Evolutionary conservation across 2,797 vertebrate species (phyloP), one percentile per base, ranked within the genome.

Genomic region (Staurois parvus): DNA sequence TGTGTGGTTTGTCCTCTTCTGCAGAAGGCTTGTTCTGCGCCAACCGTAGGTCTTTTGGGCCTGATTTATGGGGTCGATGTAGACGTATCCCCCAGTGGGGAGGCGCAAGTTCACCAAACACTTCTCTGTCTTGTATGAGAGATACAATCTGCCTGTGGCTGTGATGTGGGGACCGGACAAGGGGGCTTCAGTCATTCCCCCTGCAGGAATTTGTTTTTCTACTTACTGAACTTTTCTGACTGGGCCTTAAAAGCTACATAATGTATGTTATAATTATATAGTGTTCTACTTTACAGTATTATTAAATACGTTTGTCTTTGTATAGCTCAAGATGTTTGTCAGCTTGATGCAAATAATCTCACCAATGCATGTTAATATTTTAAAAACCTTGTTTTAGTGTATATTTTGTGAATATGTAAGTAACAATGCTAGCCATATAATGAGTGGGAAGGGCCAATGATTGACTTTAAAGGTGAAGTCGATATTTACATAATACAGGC

Each of bases 31-130:
- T 85, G 73, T 72, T 67, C 52, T 78, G 30, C 66, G 85, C 85
- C 85, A 83, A 78, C 74, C 74, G 52, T 75, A 82, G 73, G 76
- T 80, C 52, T 59, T 80, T 66, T 67, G n/a, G 37, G 17, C n/a
- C 78, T 83, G 85, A 86, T 86, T 86, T 86, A 86, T 78, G 75
- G 85, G 68, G 48, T 42, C 77, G 79, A 86, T 83, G 28, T 77
- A 86, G 85, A 78, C 68, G 3, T 73, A 64, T 76, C 75, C 67
- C 79, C 79, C 66, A 32, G 85, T 62, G 80, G 79, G 64, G 29
- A 68, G 74, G 30, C 24, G 78, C 13, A 64, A 85, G 72, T 85
- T 85, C 84, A 85, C 78, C 59, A 42, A 68, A 74, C 45, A 21
- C 24, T 64, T 69, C 72, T 80, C 42, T 80, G 76, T 80, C 69